Evolutionary conservation across 2,113 vertebrate genomes (phyloP).

Genomic region (Arizona elegans): DNA sequence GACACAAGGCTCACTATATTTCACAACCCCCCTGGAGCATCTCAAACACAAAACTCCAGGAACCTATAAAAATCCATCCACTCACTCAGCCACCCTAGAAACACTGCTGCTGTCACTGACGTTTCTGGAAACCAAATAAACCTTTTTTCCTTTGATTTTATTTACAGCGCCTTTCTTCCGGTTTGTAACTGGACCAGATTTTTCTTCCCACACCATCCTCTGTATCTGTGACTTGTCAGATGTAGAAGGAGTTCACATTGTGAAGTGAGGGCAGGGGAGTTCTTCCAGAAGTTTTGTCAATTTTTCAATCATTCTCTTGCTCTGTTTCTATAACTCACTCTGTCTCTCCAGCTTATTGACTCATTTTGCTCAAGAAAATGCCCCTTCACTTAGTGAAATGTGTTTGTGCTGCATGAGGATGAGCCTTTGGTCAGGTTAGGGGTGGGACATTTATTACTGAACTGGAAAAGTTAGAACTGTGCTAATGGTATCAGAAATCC

Average conservation of each 20-base stretch:
- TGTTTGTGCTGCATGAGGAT: background rate
- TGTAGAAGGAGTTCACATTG: background rate
- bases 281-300: background rate
- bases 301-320: background rate
- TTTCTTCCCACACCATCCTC: background rate
- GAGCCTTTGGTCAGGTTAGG: background rate
- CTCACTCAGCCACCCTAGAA: too few relatives aligned
- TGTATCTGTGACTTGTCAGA: background rate
- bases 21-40: too few relatives aligned
- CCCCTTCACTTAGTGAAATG: background rate
- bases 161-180: too few relatives aligned
- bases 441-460: background rate
- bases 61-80: too few relatives aligned
- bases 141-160: too few relatives aligned
- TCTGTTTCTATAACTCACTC: background rate
- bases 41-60: too few relatives aligned
- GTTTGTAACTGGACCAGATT: too few relatives aligned
- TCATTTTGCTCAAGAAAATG: background rate
- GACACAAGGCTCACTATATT: too few relatives aligned
- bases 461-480: background rate
- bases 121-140: too few relatives aligned
- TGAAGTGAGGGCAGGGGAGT: background rate
- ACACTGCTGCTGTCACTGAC: too few relatives aligned
- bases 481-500: background rate
- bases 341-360: background rate